Base-by-base conservation (phyloP, 2,113 vertebrate species). In the Spizaetus ornatus region DNA sequence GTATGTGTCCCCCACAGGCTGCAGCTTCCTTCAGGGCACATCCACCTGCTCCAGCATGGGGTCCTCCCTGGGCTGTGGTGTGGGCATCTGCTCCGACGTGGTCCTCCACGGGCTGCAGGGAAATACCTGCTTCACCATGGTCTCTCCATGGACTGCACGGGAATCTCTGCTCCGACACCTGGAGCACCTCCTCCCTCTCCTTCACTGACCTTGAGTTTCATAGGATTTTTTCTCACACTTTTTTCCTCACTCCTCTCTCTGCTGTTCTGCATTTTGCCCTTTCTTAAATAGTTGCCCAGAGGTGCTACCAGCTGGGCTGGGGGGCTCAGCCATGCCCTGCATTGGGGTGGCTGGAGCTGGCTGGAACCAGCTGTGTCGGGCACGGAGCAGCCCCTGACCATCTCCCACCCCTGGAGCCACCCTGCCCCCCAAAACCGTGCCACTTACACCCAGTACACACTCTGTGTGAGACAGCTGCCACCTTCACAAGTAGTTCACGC, bases 401-500 rank as follows among this genome's bases (percentile, higher is more conserved):
- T 42, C 23, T 70, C n/a, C 27, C 32, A 43, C 18, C 22, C 22
- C 26, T 62, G 63, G 17, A 84, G 22, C 52, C 52, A 21, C 13
- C 10, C 16, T 9, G 12, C 1, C 13, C 5, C 6, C 0, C 16
- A 45, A 55, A 70, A 32, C 25, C 19, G 47, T 67, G 11, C 47
- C 47, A 62, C 34, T 56, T n/a, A 85, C 2, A 55, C n/a, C 14
- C 16, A 29, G 21, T 56, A 25, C 23, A n/a, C 11, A 25, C 9
- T 81, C 32, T 18, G 2, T 18, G 9, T 3, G 10, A 86, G 50
- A 36, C 15, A 72, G 36, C 65, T 78, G 38, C 53, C 63, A 26
- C 23, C 32, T 48, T 69, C 48, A 53, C 43, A n/a, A 63, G n/a
- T 15, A 66, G 36, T 27, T 81, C 63, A 25, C 0, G 0, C 29